These are phyloP conservation scores for Phymorhynchus buccinoides DNA, from an alignment of 1,140 invertebrate species.

Conservation along the genomic window DNA sequence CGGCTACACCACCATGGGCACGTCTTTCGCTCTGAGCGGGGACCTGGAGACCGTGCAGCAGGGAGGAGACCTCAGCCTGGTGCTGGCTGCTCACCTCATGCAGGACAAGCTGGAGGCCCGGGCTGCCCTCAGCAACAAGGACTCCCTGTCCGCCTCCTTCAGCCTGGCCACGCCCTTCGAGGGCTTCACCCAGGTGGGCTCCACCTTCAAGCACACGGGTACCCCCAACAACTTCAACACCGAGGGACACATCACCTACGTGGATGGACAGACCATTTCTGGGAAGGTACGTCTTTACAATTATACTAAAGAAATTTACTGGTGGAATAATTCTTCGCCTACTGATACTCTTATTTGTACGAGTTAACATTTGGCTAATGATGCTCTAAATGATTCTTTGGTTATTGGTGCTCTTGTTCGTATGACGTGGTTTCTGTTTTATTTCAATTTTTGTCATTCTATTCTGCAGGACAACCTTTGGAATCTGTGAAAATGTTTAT, in stretches of 20 bases:
- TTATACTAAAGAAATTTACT: too few species aligned
- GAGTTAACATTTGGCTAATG: too few species aligned
- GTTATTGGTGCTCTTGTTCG: too few species aligned
- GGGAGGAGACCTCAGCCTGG: slow-evolving; percentile 14
- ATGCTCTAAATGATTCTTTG: too few species aligned
- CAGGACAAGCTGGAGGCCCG: slow-evolving; percentile 5
- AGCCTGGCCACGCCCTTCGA: slow-evolving; percentile 19
- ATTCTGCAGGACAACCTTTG: too few species aligned
- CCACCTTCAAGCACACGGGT: slow-evolving; percentile 38
- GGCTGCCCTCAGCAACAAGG: not conserved
- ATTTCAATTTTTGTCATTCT: too few species aligned
- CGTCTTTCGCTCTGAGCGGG: not conserved
- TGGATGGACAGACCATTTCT: slow-evolving; percentile 30
- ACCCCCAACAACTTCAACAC: slow-evolving; percentile 28
- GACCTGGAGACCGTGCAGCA: not conserved
- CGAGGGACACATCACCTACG: slow-evolving; percentile 35
- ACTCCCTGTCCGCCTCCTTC: not conserved
- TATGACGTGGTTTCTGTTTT: too few species aligned
- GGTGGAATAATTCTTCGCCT: too few species aligned
- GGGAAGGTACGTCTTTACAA: not conserved
- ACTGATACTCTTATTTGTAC: too few species aligned
- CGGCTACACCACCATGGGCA: slow-evolving; percentile 18
- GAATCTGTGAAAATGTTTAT: too few species aligned
- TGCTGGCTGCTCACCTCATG: slow-evolving; percentile 21
- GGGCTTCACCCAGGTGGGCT: slow-evolving; percentile 26